Evolutionary conservation across 1,140 invertebrate species (phyloP).

Genomic region (Drosophila athabasca): DNA sequence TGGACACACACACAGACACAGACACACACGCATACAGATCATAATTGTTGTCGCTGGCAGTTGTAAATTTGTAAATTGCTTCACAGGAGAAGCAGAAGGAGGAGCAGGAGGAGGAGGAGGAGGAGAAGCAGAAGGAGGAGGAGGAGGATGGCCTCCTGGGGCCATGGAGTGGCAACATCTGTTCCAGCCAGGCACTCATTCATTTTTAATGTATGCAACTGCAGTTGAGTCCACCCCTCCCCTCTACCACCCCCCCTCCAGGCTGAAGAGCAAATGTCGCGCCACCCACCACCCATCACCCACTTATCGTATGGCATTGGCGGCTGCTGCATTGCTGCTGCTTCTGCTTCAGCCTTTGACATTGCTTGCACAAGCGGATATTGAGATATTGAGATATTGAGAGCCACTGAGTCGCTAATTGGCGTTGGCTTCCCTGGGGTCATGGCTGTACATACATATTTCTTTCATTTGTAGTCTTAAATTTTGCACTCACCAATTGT

Average conservation of each 20-base stretch:
- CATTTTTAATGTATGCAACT: constrained; percentile 52
- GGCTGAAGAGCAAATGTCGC: constrained; percentile 36
- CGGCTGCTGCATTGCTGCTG: not conserved
- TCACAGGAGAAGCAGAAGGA: not conserved
- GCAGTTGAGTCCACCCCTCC: constrained; percentile 19
- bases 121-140: no score
- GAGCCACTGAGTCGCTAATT: constrained; percentile 39
- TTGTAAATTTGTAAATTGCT: constrained; percentile 56
- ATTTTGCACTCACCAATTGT: constrained; percentile 62
- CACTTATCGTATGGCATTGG: constrained; percentile 2
- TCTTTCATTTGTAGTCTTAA: not conserved
- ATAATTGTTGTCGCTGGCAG: constrained; percentile 53
- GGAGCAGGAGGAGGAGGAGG: not conserved
- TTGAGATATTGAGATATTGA: constrained; percentile 27
- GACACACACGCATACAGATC: constrained; percentile 16
- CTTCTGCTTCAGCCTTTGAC: constrained; percentile 19
- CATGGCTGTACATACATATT: not conserved
- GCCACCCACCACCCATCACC: not conserved
- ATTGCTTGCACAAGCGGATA: constrained; percentile 29
- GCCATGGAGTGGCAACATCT: constrained; percentile 18
- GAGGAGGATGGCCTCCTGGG: not conserved
- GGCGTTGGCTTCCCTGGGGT: constrained; percentile 28
- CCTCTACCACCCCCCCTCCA: no score
- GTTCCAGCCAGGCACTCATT: constrained; percentile 46
- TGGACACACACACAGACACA: constrained; percentile 14